Conservation (phyloP, 2,797 vertebrate genomes). For the Sebastes kiyomatsui region DNA sequence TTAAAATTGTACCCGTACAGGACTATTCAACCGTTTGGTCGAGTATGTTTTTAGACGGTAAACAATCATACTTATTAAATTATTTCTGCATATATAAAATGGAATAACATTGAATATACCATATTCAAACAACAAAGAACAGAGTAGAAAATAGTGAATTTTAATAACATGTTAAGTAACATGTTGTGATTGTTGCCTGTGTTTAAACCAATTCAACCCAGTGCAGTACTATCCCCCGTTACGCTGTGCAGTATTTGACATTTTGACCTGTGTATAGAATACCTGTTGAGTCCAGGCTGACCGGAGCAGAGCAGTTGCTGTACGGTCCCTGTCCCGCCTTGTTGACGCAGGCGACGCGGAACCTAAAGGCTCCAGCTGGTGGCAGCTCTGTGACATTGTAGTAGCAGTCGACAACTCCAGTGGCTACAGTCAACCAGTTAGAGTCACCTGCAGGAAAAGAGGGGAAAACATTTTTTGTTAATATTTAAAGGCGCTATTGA, state of each 20-base stretch:
- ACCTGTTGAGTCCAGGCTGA: conserved; percentile 85
- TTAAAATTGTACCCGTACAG: too few relatives aligned
- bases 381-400: conserved; percentile 92
- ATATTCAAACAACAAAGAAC: too few relatives aligned
- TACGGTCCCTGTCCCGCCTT: conserved; percentile 93
- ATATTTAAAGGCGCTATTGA: too few relatives aligned
- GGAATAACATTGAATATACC: too few relatives aligned
- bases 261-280: background rate
- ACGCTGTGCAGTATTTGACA: background rate
- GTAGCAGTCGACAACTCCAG: conserved; percentile 90
- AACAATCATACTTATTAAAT: too few relatives aligned
- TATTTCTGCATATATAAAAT: too few relatives aligned
- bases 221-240: too few relatives aligned
- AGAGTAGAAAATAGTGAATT: too few relatives aligned
- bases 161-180: too few relatives aligned
- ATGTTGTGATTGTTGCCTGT: background rate
- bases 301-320: conserved; percentile 85
- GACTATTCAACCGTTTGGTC: too few relatives aligned
- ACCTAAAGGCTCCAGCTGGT: conserved; percentile 73
- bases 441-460: conserved; percentile 82
- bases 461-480: background rate
- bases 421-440: conserved; percentile 87
- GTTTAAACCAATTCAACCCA: background rate
- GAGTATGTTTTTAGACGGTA: too few relatives aligned
- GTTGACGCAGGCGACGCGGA: conserved; percentile 92